phyloP scores from a whole-genome alignment of 30 jellyfish, hydroid and myxozoan species.

The Turritopsis dohrnii region DNA sequence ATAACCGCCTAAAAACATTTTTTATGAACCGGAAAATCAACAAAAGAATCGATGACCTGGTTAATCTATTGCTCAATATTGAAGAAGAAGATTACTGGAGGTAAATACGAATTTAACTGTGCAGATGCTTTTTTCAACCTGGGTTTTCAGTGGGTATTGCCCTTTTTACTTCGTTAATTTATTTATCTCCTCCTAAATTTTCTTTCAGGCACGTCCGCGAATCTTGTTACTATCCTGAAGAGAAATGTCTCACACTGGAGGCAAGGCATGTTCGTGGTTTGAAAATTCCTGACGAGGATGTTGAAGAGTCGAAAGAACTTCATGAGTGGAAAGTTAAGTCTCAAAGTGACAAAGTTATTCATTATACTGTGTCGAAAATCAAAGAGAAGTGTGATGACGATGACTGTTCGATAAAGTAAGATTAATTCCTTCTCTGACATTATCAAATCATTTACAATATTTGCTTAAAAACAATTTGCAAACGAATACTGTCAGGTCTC shows the following conservation, averaged over 20 bases:
- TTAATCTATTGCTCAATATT: background rate
- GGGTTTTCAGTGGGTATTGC: too few relatives aligned
- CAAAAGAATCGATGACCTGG: constrained; percentile 25
- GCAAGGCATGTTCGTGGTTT: background rate
- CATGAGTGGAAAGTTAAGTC: background rate
- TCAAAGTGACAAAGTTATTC: background rate
- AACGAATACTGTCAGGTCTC: too few relatives aligned
- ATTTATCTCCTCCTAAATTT: too few relatives aligned
- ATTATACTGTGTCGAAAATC: background rate
- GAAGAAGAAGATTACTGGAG: constrained; percentile 37
- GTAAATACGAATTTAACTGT: background rate
- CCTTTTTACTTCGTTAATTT: too few relatives aligned
- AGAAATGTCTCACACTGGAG: background rate
- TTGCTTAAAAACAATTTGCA: too few relatives aligned
- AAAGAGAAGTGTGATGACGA: background rate
- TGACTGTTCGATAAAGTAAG: background rate
- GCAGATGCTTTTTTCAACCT: background rate
- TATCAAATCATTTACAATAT: too few relatives aligned
- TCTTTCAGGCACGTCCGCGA: too few relatives aligned
- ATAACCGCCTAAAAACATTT: constrained; percentile 37
- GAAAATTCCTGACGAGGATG: constrained; percentile 6
- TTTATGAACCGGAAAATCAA: constrained; percentile 29
- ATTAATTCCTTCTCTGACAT: too few relatives aligned
- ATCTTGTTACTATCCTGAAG: too few relatives aligned
- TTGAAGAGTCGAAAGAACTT: background rate